A percentile compares a stretch with the other conserved stretches of the same genome.
These are phyloP conservation scores for Dermochelys coriacea DNA, from an alignment of 2,797 vertebrate genomes.

Conservation along the genomic window DNA sequence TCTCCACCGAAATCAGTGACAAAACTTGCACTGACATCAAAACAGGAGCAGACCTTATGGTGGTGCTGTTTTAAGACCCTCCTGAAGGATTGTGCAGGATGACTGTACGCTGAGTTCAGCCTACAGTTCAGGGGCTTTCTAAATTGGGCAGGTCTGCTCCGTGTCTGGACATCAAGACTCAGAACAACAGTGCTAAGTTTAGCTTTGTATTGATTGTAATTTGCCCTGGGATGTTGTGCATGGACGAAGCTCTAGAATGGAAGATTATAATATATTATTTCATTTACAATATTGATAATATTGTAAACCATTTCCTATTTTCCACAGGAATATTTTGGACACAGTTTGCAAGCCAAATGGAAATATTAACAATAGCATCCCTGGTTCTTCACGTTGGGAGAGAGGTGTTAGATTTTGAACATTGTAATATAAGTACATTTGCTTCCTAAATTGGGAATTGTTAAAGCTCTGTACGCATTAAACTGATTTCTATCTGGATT, in stretches of 20 bases:
- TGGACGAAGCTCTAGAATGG: conserved; percentile 42
- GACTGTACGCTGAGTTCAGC: background rate
- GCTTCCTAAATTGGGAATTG: conserved; percentile 11
- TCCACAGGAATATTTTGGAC: conserved; percentile 51
- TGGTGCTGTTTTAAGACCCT: background rate
- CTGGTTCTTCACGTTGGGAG: conserved; percentile 32
- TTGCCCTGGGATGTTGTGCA: conserved; percentile 53
- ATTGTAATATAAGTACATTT: conserved; percentile 18
- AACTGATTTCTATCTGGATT: conserved; percentile 26
- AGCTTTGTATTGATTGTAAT: conserved; percentile 65
- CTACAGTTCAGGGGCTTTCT: conserved; percentile 12
- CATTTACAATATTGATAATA: conserved; percentile 66
- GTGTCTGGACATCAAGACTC: conserved; percentile 40
- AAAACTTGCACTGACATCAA: conserved; percentile 24
- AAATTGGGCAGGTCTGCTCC: conserved; percentile 44
- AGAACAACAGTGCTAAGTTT: conserved; percentile 69
- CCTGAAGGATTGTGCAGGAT: conserved; percentile 26
- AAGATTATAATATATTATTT: conserved; percentile 69
- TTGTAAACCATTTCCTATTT: conserved; percentile 63
- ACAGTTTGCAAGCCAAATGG: conserved; percentile 26
- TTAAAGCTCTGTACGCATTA: conserved; percentile 19
- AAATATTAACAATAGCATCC: conserved; percentile 50
- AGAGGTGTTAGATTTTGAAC: conserved; percentile 20
- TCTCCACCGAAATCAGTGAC: conserved; percentile 19
- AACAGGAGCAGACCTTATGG: conserved; percentile 25